A percentile compares a stretch with the other conserved stretches of the same genome.
These are phyloP conservation scores for Patiria pectinifera DNA, from an alignment of 53 echinoderm and acorn worm genomes.

Conservation along the genomic window DNA sequence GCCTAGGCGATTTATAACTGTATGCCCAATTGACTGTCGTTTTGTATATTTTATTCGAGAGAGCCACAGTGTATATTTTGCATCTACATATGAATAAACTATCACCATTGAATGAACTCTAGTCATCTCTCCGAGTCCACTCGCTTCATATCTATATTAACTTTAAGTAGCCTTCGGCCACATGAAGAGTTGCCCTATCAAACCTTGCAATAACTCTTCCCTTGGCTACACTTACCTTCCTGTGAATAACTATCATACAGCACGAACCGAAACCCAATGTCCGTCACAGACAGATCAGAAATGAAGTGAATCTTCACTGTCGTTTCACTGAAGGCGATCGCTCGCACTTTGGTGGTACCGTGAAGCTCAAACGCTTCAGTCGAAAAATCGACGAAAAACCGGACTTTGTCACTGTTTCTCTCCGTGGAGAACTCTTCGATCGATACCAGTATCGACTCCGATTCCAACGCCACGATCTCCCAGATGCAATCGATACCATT, in stretches of 20 bases:
- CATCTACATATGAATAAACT: no score
- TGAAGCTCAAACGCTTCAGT: not conserved
- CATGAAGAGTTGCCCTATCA: no score
- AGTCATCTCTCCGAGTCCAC: no score
- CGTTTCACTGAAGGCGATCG: constrained; percentile 6
- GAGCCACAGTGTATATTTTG: no score
- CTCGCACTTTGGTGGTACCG: constrained; percentile 24
- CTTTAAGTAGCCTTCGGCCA: no score
- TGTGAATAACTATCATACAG: constrained; percentile 12
- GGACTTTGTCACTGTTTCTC: not conserved
- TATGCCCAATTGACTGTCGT: no score
- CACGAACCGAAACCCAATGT: constrained; percentile 10
- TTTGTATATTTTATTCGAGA: no score
- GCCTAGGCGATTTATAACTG: no score
- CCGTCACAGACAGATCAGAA: constrained; percentile 15
- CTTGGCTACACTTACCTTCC: no score
- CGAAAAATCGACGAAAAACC: not conserved
- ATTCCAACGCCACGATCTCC: not conserved
- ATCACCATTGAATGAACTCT: no score
- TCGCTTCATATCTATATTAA: no score
- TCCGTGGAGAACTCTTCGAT: not conserved
- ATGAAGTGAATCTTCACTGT: not conserved
- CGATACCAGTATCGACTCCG: not conserved
- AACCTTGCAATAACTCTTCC: no score
- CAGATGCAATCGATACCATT: constrained; percentile 13